Evolutionary conservation across 1,140 invertebrate genomes (phyloP).

Genomic region (Thaumatotibia leucotreta): DNA sequence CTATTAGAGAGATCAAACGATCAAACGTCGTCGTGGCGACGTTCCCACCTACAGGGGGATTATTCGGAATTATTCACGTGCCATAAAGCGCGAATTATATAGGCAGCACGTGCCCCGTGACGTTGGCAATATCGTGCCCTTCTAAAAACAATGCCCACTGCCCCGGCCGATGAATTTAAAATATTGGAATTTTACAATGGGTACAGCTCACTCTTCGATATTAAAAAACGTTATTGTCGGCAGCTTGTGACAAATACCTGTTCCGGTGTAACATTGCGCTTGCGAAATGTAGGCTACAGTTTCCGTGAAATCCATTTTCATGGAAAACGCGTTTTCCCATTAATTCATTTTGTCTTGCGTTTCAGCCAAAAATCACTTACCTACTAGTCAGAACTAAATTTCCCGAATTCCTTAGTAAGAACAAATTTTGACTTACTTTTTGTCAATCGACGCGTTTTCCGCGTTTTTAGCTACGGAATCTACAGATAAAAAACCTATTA

Average conservation of each 20-base stretch:
- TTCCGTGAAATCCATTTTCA: no score
- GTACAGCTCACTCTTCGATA: slow-evolving; percentile 5
- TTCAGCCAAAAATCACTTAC: no score
- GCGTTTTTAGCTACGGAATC: no score
- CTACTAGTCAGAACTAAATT: no score
- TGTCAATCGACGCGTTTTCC: no score
- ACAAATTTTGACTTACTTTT: no score
- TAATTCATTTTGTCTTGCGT: no score
- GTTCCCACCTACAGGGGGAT: slow-evolving; percentile 34
- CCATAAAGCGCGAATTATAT: slow-evolving; percentile 73
- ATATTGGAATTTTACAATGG: slow-evolving; percentile 12
- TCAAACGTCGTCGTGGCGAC: slow-evolving; percentile 64
- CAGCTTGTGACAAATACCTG: background rate
- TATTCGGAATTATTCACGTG: slow-evolving; percentile 70
- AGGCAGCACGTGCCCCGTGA: slow-evolving; percentile 48
- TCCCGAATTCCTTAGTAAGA: no score
- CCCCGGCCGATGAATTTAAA: slow-evolving; percentile 35
- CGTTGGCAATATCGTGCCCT: slow-evolving; percentile 50
- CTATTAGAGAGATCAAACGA: slow-evolving; percentile 61
- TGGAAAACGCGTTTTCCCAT: no score
- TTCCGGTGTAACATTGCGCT: background rate
- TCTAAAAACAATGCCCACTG: slow-evolving; percentile 56
- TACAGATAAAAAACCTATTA: no score
- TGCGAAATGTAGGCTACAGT: no score
- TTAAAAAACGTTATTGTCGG: slow-evolving; percentile 10